Conservation (phyloP, 2,797 vertebrate species). For the Lutjanus argentimaculatus region DNA sequence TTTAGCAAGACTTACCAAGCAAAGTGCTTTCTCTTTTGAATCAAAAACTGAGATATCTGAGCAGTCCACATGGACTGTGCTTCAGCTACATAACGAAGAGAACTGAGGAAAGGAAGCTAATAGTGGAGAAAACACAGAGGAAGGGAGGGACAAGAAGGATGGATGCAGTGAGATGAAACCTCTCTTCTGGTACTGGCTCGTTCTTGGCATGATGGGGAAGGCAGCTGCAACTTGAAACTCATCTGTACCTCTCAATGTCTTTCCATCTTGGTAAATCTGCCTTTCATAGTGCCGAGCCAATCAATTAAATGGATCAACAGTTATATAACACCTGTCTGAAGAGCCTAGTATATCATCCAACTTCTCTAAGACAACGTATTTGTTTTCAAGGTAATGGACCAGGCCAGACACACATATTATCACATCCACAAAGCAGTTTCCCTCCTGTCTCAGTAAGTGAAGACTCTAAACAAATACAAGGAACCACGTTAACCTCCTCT, state of each 20-base stretch:
- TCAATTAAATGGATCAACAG: slow-evolving; percentile 48
- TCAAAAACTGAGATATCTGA: background rate
- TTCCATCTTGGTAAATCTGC: slow-evolving; percentile 9
- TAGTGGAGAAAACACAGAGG: background rate
- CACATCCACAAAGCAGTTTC: background rate
- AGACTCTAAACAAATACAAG: background rate
- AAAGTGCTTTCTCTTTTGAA: background rate
- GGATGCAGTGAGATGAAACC: slow-evolving; percentile 12
- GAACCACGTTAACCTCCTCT: background rate
- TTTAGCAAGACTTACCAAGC: background rate
- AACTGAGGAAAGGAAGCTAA: background rate
- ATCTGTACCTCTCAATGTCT: background rate
- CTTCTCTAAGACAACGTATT: slow-evolving; percentile 4
- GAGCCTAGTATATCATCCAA: slow-evolving; percentile 15
- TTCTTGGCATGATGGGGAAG: slow-evolving; percentile 3
- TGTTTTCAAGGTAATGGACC: slow-evolving; percentile 13
- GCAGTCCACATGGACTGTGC: background rate
- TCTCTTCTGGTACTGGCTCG: background rate
- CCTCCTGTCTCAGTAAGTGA: background rate
- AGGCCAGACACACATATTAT: background rate
- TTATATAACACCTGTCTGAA: slow-evolving; percentile 14
- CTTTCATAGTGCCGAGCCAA: slow-evolving; percentile 21
- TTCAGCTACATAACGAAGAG: background rate
- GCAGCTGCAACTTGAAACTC: background rate
- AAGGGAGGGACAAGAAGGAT: background rate